phyloP scores from a whole-genome alignment of 2,888 invertebrate species.

The Tiliacea aurago region DNA sequence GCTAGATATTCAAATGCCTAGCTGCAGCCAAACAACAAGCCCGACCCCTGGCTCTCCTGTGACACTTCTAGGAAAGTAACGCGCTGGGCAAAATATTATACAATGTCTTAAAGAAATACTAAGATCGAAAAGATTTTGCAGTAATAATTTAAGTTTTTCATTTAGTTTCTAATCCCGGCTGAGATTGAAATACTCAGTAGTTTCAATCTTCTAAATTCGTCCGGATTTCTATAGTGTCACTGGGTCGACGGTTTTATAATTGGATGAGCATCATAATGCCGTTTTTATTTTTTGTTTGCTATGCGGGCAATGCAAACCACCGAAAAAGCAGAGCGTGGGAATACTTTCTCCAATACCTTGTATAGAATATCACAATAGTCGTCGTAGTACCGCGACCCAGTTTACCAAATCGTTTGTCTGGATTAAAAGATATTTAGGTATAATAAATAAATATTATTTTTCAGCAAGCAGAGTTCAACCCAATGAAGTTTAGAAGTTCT shows the following conservation, averaged over 20 bases:
- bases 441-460: slow-evolving; percentile 64
- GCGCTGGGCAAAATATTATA: background rate
- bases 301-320: slow-evolving; percentile 42
- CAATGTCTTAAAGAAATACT: background rate
- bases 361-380: slow-evolving; percentile 57
- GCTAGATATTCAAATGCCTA: background rate
- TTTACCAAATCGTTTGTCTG: slow-evolving; percentile 43
- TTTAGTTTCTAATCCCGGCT: background rate
- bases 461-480: slow-evolving; percentile 94
- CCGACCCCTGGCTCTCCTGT: no score
- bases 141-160: slow-evolving; percentile 6
- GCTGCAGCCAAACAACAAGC: background rate
- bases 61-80: background rate
- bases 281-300: slow-evolving; percentile 50
- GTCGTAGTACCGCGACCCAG: slow-evolving; percentile 39
- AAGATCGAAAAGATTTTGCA: background rate
- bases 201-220: slow-evolving; percentile 21
- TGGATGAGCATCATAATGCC: slow-evolving; percentile 25
- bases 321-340: slow-evolving; percentile 76
- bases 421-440: background rate
- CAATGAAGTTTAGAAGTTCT: slow-evolving; percentile 95
- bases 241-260: slow-evolving; percentile 43
- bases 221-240: slow-evolving; percentile 38
- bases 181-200: slow-evolving; percentile 7
- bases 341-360: slow-evolving; percentile 68